phyloP scores from a whole-genome alignment of 2,797 vertebrate species.

The Dendrocincla fuliginosa region DNA sequence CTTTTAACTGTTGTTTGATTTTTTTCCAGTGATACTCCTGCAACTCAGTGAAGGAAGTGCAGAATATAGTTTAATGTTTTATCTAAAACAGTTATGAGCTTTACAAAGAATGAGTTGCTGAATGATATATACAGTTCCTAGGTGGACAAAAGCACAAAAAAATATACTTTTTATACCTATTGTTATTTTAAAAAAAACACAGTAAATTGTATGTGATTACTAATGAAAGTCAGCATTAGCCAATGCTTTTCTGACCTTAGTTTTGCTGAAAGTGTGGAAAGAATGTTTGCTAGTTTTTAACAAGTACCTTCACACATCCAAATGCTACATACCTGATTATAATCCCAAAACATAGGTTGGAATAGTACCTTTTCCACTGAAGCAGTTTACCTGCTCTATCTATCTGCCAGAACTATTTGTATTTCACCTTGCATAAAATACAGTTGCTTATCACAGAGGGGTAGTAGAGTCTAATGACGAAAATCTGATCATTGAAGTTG shows the following conservation, averaged over 20 bases:
- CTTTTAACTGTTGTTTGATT: not conserved
- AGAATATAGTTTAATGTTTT: not conserved
- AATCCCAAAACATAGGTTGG: not conserved
- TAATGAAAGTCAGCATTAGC: not conserved
- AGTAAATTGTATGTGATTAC: not conserved
- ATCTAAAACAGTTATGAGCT: not conserved
- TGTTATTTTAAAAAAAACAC: too few relatives aligned
- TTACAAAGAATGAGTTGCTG: not conserved
- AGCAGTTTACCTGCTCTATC: not conserved
- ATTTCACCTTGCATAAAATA: not conserved
- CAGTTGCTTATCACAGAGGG: not conserved
- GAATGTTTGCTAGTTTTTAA: not conserved
- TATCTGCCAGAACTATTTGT: not conserved
- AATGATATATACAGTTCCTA: accelerated
- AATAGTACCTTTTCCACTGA: not conserved
- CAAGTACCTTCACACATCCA: not conserved
- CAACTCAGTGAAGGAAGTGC: not conserved
- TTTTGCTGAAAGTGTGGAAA: not conserved
- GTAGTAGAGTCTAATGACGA: not conserved
- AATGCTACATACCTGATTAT: not conserved
- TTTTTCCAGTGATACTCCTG: not conserved
- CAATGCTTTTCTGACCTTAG: not conserved
- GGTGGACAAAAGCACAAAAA: not conserved
- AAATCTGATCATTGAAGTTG: not conserved
- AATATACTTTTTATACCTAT: not conserved